Conservation (phyloP, 2,888 invertebrate species). For the Andrena minutula region DNA sequence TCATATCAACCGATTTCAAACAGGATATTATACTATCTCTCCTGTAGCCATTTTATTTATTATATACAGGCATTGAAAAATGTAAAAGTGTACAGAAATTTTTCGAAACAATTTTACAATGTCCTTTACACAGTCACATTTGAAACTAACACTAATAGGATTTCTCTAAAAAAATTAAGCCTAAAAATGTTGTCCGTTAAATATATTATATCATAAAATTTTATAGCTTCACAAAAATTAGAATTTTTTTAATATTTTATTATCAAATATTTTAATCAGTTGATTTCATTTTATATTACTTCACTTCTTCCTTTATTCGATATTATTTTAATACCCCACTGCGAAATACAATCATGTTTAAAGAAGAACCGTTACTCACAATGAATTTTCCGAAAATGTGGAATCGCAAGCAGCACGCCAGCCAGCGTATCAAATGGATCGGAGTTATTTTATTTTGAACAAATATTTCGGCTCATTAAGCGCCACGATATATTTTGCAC, state of each 20-base stretch:
- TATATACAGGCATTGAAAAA: not conserved
- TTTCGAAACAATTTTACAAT: not conserved
- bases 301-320: not conserved
- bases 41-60: not conserved
- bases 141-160: too few relatives aligned
- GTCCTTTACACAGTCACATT: too few relatives aligned
- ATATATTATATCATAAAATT: not conserved
- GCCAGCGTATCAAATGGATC: constrained; percentile 21
- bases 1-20: constrained; percentile 11
- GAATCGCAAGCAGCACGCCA: not conserved
- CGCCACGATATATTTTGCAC: constrained; percentile 35
- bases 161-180: too few relatives aligned
- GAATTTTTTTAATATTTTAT: not conserved
- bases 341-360: not conserved
- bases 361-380: not conserved
- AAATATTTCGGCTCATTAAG: constrained; percentile 49
- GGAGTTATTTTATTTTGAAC: constrained; percentile 34
- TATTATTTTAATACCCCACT: not conserved
- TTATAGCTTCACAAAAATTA: not conserved
- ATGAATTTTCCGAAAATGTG: not conserved
- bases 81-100: not conserved
- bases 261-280: not conserved
- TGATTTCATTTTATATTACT: not conserved
- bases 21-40: too few relatives aligned
- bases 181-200: too few relatives aligned